Conservation (phyloP, 1,140 invertebrate species). For the Drosophila kurseongensis region DNA sequence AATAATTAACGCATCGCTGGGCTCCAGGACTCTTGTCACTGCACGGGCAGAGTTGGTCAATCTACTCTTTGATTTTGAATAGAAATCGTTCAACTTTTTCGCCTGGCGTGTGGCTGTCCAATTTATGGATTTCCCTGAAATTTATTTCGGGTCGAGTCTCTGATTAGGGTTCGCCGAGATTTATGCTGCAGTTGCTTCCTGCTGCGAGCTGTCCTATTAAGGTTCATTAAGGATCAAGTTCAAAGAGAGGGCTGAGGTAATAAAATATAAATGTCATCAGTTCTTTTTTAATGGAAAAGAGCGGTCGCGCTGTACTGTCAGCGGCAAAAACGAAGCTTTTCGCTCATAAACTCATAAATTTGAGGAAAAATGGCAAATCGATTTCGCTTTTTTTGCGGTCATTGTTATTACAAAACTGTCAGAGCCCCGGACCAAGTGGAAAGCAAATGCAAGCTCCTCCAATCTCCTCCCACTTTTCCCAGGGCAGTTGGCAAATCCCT, state of each 20-base stretch:
- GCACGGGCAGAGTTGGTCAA: slow-evolving; percentile 35
- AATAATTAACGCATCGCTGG: slow-evolving; percentile 77
- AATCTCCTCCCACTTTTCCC: not conserved
- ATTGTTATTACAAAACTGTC: slow-evolving; percentile 82
- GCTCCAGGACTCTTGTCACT: slow-evolving; percentile 45
- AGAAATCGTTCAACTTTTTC: slow-evolving; percentile 18
- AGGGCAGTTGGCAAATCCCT: slow-evolving; percentile 65
- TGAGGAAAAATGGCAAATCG: slow-evolving; percentile 78
- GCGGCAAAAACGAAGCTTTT: slow-evolving; percentile 13
- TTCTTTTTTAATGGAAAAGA: slow-evolving; percentile 30
- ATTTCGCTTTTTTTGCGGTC: slow-evolving; percentile 68
- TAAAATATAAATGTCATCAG: slow-evolving; percentile 65
- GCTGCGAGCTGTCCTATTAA: slow-evolving; percentile 49
- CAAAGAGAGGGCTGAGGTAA: slow-evolving; percentile 35
- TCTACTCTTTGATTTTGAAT: slow-evolving; percentile 71
- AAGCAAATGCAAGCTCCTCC: slow-evolving; percentile 32
- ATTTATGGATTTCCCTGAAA: slow-evolving; percentile 68
- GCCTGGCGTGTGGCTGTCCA: slow-evolving; percentile 49
- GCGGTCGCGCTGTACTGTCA: slow-evolving; percentile 5
- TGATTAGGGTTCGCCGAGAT: slow-evolving; percentile 74
- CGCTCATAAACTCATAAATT: slow-evolving; percentile 80
- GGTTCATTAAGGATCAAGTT: slow-evolving; percentile 67
- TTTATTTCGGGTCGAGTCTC: slow-evolving; percentile 64
- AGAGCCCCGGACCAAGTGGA: slow-evolving; percentile 32
- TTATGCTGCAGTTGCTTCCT: slow-evolving; percentile 68